These are phyloP conservation scores for Agonopterix subpropinquella DNA, from an alignment of 2,888 invertebrate species.

Conservation along the genomic window DNA sequence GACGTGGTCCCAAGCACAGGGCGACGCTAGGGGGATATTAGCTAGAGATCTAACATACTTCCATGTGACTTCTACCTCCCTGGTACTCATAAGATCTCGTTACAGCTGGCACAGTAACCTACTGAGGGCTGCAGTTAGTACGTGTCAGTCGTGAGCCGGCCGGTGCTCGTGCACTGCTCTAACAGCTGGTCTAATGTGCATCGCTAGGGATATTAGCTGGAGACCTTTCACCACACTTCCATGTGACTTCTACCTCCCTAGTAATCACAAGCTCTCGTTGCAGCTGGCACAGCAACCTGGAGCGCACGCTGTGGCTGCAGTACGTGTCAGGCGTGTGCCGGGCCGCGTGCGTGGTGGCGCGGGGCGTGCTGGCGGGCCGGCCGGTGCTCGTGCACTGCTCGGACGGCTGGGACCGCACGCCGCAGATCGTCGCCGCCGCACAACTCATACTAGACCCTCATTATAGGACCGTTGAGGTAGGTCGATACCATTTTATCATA, in stretches of 20 bases:
- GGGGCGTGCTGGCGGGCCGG: slow-evolving; percentile 87
- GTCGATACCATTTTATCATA: neutral
- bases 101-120: slow-evolving; percentile 92
- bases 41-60: too few species aligned
- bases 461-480: slow-evolving; percentile 14
- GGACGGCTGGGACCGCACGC: slow-evolving; percentile 99
- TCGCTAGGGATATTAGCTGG: too few species aligned
- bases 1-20: slow-evolving; percentile 86
- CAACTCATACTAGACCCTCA: slow-evolving; percentile 95
- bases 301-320: slow-evolving; percentile 93
- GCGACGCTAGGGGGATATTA: slow-evolving; percentile 80
- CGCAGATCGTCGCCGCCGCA: slow-evolving; percentile 95
- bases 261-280: neutral
- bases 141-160: slow-evolving; percentile 88
- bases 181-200: too few species aligned
- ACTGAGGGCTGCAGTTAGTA: slow-evolving; percentile 96
- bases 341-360: slow-evolving; percentile 87
- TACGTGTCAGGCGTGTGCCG: slow-evolving; percentile 90
- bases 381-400: slow-evolving; percentile 98
- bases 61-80: too few species aligned
- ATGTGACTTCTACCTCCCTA: too few species aligned
- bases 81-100: neutral
- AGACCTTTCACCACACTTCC: too few species aligned
- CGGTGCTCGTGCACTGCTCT: slow-evolving; percentile 97
- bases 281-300: slow-evolving; percentile 93